Percentiles rank a stretch among this genome's conserved stretches.
Conservation (phyloP, 2,113 vertebrate species). For the Amazona vittata region DNA sequence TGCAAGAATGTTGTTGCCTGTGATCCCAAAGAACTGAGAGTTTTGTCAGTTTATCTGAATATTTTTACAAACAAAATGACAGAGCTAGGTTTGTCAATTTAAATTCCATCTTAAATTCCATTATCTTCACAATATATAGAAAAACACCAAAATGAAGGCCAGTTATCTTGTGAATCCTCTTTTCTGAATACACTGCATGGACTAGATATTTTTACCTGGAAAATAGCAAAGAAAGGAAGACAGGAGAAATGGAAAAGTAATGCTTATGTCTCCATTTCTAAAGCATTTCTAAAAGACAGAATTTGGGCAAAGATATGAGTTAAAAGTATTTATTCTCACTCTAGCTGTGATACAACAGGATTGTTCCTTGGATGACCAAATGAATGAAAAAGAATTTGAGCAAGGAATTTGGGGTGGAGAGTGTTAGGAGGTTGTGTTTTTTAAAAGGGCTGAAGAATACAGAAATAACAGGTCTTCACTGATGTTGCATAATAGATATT, state of each 20-base stretch:
- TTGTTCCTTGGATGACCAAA: neutral
- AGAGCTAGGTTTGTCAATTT: neutral
- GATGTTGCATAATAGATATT: neutral
- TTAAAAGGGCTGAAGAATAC: neutral
- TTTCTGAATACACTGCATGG: neutral
- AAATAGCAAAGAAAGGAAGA: neutral
- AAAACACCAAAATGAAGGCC: slow-evolving; percentile 3
- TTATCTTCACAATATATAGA: slow-evolving; percentile 1
- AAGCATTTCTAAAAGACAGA: slow-evolving; percentile 7
- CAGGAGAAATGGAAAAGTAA: neutral
- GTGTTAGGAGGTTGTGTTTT: neutral
- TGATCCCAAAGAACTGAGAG: neutral
- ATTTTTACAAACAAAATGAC: slow-evolving; percentile 34
- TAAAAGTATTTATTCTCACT: neutral
- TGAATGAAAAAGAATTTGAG: neutral
- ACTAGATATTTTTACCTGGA: neutral
- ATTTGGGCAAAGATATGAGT: neutral
- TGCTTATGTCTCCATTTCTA: slow-evolving; percentile 11
- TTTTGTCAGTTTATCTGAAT: slow-evolving; percentile 3
- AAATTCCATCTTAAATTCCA: slow-evolving; percentile 3
- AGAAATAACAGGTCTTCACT: neutral
- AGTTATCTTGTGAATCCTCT: neutral
- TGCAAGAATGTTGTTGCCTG: neutral
- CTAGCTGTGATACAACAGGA: neutral
- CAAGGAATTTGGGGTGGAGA: fast-evolving